phyloP scores from a whole-genome alignment of 2,888 invertebrate species.

The Emmelina monodactyla region DNA sequence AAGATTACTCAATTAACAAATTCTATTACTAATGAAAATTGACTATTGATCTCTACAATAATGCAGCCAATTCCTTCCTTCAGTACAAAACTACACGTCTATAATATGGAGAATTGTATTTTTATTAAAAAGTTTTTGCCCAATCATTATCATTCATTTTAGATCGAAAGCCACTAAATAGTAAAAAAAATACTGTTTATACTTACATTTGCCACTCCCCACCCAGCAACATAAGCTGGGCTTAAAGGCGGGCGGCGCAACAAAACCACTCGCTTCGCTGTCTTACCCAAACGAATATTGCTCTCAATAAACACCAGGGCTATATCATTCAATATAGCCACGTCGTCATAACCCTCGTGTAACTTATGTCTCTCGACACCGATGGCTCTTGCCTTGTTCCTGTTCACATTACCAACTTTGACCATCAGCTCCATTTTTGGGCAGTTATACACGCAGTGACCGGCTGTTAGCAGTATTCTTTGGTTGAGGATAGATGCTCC shows the following conservation, averaged over 20 bases:
- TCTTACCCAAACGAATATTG: conserved; percentile 8
- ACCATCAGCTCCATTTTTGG: neutral
- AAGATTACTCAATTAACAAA: no score
- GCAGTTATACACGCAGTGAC: conserved; percentile 21
- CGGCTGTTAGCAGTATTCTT: conserved; percentile 23
- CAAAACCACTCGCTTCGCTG: conserved; percentile 17
- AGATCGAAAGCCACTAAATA: no score
- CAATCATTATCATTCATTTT: no score
- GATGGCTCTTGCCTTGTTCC: neutral
- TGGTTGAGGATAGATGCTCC: conserved; percentile 27
- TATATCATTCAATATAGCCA: conserved; percentile 11
- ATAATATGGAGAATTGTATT: no score
- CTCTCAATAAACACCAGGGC: conserved; percentile 13
- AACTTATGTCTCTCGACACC: conserved; percentile 1
- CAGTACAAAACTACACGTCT: no score
- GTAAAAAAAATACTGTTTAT: no score
- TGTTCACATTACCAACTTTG: conserved; percentile 14
- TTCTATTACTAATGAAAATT: no score
- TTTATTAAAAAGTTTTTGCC: no score
- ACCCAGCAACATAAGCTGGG: conserved; percentile 19
- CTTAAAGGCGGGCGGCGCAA: conserved; percentile 15
- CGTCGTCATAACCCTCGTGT: conserved; percentile 10
- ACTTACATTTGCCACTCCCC: conserved; percentile 22
- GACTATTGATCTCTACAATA: no score
- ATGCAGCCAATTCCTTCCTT: no score